Percentiles rank a stretch among this genome's conserved stretches.
phyloP scores from a whole-genome alignment of 2,888 invertebrate species.

The Plemyria rubiginata region DNA sequence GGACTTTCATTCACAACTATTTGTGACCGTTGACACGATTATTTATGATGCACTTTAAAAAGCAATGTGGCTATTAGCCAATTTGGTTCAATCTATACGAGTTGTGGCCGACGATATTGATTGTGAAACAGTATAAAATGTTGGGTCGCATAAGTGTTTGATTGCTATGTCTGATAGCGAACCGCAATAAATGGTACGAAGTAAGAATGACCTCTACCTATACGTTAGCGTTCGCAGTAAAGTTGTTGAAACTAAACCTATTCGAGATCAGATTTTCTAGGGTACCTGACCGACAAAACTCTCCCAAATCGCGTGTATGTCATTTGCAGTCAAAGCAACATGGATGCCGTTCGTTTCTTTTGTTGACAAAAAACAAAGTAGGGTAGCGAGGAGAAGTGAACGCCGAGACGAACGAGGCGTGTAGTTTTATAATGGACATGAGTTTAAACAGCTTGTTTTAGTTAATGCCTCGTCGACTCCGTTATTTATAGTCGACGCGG shows the following conservation, averaged over 20 bases:
- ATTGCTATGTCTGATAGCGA: slow-evolving; percentile 32
- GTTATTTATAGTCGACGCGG: slow-evolving; percentile 63
- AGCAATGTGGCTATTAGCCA: slow-evolving; percentile 52
- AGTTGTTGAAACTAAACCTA: slow-evolving; percentile 35
- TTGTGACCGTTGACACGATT: slow-evolving; percentile 48
- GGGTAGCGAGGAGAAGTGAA: slow-evolving; percentile 37
- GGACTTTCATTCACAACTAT: slow-evolving; percentile 57
- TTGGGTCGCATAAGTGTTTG: slow-evolving; percentile 34
- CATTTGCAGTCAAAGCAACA: slow-evolving; percentile 11
- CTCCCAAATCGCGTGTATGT: not conserved
- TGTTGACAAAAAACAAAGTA: slow-evolving; percentile 37
- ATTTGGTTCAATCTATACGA: slow-evolving; percentile 53
- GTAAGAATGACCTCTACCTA: slow-evolving; percentile 19
- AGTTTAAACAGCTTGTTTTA: slow-evolving; percentile 59
- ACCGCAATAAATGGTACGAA: slow-evolving; percentile 19
- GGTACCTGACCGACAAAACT: not conserved
- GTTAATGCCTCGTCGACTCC: slow-evolving; percentile 62
- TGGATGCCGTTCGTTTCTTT: slow-evolving; percentile 16
- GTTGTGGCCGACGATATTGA: slow-evolving; percentile 41
- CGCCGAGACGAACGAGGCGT: slow-evolving; percentile 55
- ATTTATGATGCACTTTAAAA: slow-evolving; percentile 48
- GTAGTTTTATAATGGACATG: slow-evolving; percentile 52
- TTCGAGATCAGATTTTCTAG: not conserved
- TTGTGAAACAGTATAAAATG: slow-evolving; percentile 40
- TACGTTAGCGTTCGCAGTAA: slow-evolving; percentile 10